phyloP scores from a whole-genome alignment of 2,797 vertebrate species.

The Peromyscus aztecus region DNA sequence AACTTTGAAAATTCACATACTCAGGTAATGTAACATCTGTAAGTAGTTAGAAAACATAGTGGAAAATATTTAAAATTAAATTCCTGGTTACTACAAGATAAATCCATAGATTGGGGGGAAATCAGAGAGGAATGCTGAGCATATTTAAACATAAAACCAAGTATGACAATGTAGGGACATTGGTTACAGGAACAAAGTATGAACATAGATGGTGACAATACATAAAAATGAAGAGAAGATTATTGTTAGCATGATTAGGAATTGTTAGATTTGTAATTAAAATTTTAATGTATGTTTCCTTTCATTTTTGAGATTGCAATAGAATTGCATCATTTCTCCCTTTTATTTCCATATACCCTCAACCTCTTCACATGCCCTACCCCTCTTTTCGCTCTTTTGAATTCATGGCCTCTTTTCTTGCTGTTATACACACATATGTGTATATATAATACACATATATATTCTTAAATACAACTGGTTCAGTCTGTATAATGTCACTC shows the following conservation, averaged over 20 bases:
- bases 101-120: neutral
- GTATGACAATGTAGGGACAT: neutral
- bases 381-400: neutral
- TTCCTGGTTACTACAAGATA: neutral
- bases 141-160: slow-evolving; percentile 2
- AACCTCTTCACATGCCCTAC: neutral
- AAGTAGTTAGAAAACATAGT: neutral
- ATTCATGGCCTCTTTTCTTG: neutral
- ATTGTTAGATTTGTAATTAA: neutral
- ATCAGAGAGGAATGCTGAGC: neutral
- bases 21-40: neutral
- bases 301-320: neutral
- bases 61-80: neutral
- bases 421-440: neutral
- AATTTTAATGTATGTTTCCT: neutral
- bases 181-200: neutral
- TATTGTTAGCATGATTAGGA: neutral
- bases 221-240: neutral
- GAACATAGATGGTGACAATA: neutral
- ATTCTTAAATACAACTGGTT: neutral
- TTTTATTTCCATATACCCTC: neutral
- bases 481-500: neutral
- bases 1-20: neutral
- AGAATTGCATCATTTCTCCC: neutral
- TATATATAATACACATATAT: neutral